These are phyloP conservation scores for Chinchilla lanigera DNA, from an alignment of 2,113 vertebrate species.

Conservation along the genomic window DNA sequence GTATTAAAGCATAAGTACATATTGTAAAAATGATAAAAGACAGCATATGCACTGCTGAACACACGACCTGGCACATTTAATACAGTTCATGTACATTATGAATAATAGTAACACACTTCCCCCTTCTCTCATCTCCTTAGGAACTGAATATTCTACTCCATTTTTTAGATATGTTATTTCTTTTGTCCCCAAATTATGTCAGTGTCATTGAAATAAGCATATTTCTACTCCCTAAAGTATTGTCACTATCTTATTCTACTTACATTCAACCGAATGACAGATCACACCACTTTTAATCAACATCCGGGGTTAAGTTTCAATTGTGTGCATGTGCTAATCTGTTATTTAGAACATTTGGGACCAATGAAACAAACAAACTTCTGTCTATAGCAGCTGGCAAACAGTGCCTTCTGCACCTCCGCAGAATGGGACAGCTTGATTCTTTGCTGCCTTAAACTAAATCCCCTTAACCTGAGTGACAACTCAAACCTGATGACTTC, in stretches of 20 bases:
- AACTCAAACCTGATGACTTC: conserved; percentile 47
- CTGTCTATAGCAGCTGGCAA: not conserved
- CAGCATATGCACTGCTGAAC: not conserved
- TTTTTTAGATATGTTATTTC: not conserved
- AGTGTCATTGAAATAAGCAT: not conserved
- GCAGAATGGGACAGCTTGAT: not conserved
- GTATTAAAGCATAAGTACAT: not conserved
- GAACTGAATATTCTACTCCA: not conserved
- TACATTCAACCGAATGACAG: not conserved
- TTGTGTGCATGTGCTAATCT: not conserved
- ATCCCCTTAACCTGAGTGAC: not conserved
- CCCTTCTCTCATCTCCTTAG: not conserved
- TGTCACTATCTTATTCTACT: not conserved
- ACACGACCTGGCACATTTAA: not conserved
- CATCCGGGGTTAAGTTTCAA: not conserved
- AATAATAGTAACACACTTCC: not conserved
- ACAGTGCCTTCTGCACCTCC: not conserved
- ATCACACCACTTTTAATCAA: conserved; percentile 45
- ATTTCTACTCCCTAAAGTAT: not conserved
- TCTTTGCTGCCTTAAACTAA: not conserved
- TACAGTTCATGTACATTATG: not conserved
- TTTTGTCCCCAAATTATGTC: not conserved
- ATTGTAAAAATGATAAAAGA: not conserved
- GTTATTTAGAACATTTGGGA: conserved; percentile 30
- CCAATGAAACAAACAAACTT: conserved; percentile 1